phyloP scores from a whole-genome alignment of 2,888 invertebrate species.

The Macrophya alboannulata region DNA sequence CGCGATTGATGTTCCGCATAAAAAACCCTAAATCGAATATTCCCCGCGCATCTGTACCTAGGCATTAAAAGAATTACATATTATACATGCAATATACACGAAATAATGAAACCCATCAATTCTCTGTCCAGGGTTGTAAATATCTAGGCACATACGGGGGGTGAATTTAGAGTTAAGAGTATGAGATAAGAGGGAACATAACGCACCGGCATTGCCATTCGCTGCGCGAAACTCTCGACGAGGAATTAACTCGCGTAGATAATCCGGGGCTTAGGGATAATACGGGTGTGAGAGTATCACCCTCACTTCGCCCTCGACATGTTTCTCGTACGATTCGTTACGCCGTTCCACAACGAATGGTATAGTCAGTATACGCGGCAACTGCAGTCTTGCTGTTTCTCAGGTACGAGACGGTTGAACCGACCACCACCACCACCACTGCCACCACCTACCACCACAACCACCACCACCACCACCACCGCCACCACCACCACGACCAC shows the following conservation, averaged over 20 bases:
- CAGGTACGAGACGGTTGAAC: not conserved
- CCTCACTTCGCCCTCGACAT: slow-evolving; percentile 30
- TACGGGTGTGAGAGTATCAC: not conserved
- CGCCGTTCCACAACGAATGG: slow-evolving; percentile 15
- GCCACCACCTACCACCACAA: not conserved
- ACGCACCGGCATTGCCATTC: slow-evolving; percentile 43
- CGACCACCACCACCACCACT: not conserved
- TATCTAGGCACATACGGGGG: not conserved
- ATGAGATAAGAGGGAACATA: slow-evolving; percentile 4
- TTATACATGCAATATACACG: not conserved
- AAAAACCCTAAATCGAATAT: not conserved
- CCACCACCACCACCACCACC: slow-evolving; percentile 33
- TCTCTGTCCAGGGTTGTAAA: not conserved
- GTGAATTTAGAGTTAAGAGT: slow-evolving; percentile 2
- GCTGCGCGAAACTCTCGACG: slow-evolving; percentile 29
- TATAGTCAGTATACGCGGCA: slow-evolving; percentile 16
- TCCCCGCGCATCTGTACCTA: not conserved
- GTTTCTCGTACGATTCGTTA: not conserved
- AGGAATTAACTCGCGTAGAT: slow-evolving; percentile 38
- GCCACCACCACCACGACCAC: too few relatives aligned
- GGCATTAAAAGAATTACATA: not conserved
- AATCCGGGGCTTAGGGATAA: not conserved
- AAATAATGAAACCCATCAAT: not conserved
- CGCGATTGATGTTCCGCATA: not conserved
- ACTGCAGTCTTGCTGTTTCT: not conserved